Evolutionary conservation across 1,140 invertebrate genomes (phyloP), one percentile per base, ranked within the genome.

Genomic region (Drosophila parvula): DNA sequence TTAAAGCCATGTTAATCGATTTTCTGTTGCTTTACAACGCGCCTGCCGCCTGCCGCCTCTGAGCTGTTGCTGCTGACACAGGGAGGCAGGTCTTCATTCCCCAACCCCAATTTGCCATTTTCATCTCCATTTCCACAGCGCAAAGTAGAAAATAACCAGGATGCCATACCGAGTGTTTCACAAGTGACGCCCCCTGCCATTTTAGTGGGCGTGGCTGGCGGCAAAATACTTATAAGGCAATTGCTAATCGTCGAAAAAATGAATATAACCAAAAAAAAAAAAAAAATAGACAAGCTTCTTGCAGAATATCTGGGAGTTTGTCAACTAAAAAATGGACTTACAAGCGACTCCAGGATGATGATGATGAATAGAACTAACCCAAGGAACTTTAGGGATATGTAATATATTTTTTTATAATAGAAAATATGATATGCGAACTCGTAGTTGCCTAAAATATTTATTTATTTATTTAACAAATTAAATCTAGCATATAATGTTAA

Each of bases 1-100:
- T 85, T 85, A 81, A 85, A 78, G 78, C 81, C 78, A 68, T 85
- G 81, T 85, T 85, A 85, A 85, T 85, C 81, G 81, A 85, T 85
- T 85, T 85, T 85, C 74, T 85, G 78, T 78, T 84, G 81, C 81
- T 64, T 74, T 57, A 76, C 74, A 74, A 74, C 43, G 58, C 50
- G 47, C 51, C 75, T 59, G n/a, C 34, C 61, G 60, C 44, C n/a
- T 16, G 34, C 4, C 18, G 22, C 27, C 32, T 36, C 41, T 43
- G 51, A 58, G 65, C 77, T 79, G 71, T 75, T 51, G 48, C 28
- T 75, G 78, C 67, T 77, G 73, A 65, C 78, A 80, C 41, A 53
- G 9, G 50, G 1, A 34, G 5, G 28, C 18, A 22, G 47, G 47
- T 32, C 32, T 58, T 14, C 51, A 28, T 32, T 48, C 8, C 5